phyloP scores from a whole-genome alignment of 2,113 vertebrate genomes.

The Gopherus flavomarginatus region DNA sequence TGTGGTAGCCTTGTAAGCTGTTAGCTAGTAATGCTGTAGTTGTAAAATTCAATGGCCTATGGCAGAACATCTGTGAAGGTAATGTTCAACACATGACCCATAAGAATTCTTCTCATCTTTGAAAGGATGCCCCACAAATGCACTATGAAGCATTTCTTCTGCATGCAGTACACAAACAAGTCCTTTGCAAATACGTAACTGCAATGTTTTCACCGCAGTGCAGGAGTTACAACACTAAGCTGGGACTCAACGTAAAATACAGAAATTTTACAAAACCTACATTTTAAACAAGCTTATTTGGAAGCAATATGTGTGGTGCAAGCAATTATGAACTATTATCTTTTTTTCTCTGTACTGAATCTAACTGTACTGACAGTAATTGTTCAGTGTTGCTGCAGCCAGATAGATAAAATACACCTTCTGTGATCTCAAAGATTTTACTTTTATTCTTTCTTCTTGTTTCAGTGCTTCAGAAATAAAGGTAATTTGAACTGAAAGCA shows the following conservation, averaged over 20 bases:
- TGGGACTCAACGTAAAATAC: neutral
- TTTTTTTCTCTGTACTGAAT: neutral
- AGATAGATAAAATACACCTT: neutral
- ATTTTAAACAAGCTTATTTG: neutral
- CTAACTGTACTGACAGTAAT: neutral
- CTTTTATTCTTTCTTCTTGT: neutral
- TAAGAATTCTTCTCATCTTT: conserved; percentile 42
- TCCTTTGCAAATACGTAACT: neutral
- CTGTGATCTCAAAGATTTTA: neutral
- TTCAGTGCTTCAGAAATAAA: neutral
- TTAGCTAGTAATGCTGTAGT: conserved; percentile 30
- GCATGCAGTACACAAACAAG: neutral
- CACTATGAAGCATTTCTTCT: neutral
- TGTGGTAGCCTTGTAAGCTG: conserved; percentile 36
- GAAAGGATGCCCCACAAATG: conserved; percentile 14
- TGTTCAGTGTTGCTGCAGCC: neutral
- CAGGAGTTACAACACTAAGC: neutral
- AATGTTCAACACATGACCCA: conserved; percentile 51
- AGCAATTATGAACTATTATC: neutral
- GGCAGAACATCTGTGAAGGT: conserved; percentile 54
- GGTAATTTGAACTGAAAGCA: neutral
- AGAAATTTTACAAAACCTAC: neutral
- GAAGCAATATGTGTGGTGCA: neutral
- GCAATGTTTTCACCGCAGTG: neutral
- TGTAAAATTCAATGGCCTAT: conserved; percentile 48